Conservation (phyloP, 2,113 vertebrate genomes). For the Chloropsis cyanopogon region DNA sequence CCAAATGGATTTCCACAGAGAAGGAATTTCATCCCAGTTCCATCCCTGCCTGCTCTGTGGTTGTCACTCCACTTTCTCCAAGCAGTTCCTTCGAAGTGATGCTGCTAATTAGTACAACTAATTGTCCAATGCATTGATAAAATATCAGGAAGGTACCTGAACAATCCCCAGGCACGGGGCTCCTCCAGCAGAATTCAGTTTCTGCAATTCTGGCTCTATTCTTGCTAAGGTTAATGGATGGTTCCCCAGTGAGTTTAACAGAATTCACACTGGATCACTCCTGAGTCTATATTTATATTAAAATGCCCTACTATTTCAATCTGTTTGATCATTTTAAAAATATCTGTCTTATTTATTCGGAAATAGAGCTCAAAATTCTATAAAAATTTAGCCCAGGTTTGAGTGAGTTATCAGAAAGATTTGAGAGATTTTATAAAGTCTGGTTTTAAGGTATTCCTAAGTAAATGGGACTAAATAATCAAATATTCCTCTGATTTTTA, state of each 20-base stretch:
- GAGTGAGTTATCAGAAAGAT: not conserved
- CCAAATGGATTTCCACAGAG: rapidly evolving
- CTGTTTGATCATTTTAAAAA: not conserved
- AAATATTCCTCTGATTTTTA: not conserved
- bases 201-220: conserved; percentile 15
- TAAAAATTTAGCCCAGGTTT: not conserved
- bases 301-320: conserved; percentile 21
- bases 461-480: not conserved
- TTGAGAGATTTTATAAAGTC: rapidly evolving
- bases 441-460: not conserved
- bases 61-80: not conserved
- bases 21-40: not conserved
- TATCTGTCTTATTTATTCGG: not conserved
- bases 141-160: not conserved
- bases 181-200: not conserved
- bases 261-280: not conserved
- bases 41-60: not conserved
- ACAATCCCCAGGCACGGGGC: not conserved
- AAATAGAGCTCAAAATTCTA: not conserved
- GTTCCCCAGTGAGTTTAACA: conserved; percentile 15
- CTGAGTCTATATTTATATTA: conserved; percentile 28
- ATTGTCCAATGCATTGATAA: conserved; percentile 43
- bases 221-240: conserved; percentile 27
- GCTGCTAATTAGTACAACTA: conserved; percentile 18
- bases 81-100: not conserved